Evolutionary conservation across 2,113 vertebrate genomes (phyloP), one percentile per base, ranked within the genome.

Genomic region (Notiomystis cincta): DNA sequence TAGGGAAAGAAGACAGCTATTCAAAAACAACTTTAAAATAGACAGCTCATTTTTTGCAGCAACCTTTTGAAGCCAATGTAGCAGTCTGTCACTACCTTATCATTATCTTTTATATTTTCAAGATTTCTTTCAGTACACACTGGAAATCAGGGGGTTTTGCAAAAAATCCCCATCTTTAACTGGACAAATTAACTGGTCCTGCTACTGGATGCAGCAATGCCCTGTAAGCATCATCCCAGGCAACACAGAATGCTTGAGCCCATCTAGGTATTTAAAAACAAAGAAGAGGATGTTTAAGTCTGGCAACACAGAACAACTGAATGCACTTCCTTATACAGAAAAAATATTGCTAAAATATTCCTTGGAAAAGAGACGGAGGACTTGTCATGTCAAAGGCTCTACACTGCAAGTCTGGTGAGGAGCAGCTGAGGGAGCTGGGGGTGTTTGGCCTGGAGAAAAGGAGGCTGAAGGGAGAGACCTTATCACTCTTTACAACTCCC

Each of bases 131-230:
- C 17, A 10, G 15, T 48, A 20, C 62, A 25, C 15, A 48, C 8
- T 27, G 6, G 25, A 4, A 48, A 4, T 10, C 48, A 22, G 21
- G 4, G 2, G 0, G 9, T 54, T 82, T 60, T 13, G 5, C 2
- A 17, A 51, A 37, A 45, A 18, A n/a, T 16, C 1, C 6, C 9
- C 6, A 31, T 61, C 22, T 54, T 42, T 7, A 64, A 13, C 7
- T 38, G 30, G 27, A 77, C 28, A 87, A 69, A 72, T 56, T 67
- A 56, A 56, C 20, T 51, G 12, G 10, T 60, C n/a, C 21, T 19
- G 66, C 2, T 64, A 42, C 25, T 2, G 4, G 10, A 9, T 6
- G 9, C 28, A 71, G 14, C 23, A 78, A 33, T 44, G 17, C 10
- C 10, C 1, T 45, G 22, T 20, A 50, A 61, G 16, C 13, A 75